Evolutionary conservation across 2,797 vertebrate genomes (phyloP).

Genomic region (Zenarchopterus dispar): DNA sequence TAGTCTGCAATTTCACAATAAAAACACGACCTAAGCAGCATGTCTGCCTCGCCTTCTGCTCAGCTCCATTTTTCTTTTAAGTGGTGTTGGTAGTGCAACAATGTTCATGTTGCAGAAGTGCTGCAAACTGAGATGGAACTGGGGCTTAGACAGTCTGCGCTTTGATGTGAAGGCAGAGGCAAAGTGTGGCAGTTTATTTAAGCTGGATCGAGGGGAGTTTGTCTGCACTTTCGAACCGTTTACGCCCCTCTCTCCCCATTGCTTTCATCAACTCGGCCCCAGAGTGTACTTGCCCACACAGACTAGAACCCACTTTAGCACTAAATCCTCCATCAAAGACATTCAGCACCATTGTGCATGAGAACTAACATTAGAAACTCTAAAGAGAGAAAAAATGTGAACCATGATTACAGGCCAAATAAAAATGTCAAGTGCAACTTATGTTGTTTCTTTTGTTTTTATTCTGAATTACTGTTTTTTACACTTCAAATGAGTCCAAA

Average conservation of each 20-base stretch:
- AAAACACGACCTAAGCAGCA: slow-evolving; percentile 15
- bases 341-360: slow-evolving; percentile 51
- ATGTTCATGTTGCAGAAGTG: slow-evolving; percentile 34
- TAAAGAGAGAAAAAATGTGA: slow-evolving; percentile 42
- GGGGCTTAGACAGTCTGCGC: slow-evolving; percentile 69
- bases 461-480: no score
- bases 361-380: slow-evolving; percentile 49
- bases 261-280: slow-evolving; percentile 67
- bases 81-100: slow-evolving; percentile 23
- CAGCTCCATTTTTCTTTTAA: slow-evolving; percentile 38
- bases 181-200: slow-evolving; percentile 82
- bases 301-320: slow-evolving; percentile 68
- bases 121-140: slow-evolving; percentile 67
- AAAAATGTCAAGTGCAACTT: slow-evolving; percentile 29
- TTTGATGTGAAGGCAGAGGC: slow-evolving; percentile 70
- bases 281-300: slow-evolving; percentile 61
- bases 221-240: slow-evolving; percentile 89
- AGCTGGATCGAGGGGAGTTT: slow-evolving; percentile 87
- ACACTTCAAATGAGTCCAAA: slow-evolving; percentile 14
- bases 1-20: slow-evolving; percentile 21
- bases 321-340: slow-evolving; percentile 78
- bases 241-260: slow-evolving; percentile 43
- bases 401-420: slow-evolving; percentile 43
- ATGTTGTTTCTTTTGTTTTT: slow-evolving; percentile 23
- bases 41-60: slow-evolving; percentile 17